Evolutionary conservation across 2,113 vertebrate species (phyloP).

Genomic region (Neopipo cinnamomea): DNA sequence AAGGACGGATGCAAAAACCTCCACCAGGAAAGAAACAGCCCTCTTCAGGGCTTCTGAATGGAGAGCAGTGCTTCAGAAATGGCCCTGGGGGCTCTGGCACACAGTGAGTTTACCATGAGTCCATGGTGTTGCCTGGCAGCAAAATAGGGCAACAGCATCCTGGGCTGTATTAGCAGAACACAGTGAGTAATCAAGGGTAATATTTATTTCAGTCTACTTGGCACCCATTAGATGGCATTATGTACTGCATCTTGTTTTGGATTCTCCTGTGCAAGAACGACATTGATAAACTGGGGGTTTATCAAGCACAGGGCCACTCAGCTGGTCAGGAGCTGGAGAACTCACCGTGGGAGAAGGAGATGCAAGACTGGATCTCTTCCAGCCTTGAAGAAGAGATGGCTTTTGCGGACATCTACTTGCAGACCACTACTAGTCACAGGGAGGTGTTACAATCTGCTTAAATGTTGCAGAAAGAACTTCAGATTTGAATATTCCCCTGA

Average conservation of each 20-base stretch:
- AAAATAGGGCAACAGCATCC: background rate
- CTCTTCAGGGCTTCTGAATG: background rate
- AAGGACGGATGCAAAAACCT: background rate
- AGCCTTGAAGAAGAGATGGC: background rate
- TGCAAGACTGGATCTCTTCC: background rate
- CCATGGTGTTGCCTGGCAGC: background rate
- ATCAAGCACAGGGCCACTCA: background rate
- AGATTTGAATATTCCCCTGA: too few species aligned
- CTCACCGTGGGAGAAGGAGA: background rate
- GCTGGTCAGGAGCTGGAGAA: background rate
- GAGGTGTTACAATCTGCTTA: background rate
- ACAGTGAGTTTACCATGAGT: background rate
- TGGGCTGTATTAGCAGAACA: background rate
- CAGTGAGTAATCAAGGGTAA: background rate
- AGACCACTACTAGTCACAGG: background rate
- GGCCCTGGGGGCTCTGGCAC: background rate
- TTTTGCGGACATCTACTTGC: background rate
- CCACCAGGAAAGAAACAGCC: background rate
- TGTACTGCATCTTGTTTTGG: background rate
- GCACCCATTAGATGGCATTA: background rate
- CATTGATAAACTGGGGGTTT: background rate
- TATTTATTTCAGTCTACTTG: background rate
- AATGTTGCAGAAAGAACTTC: too few species aligned
- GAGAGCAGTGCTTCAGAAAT: background rate
- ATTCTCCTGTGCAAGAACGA: background rate